Percentiles rank a stretch among this genome's conserved stretches.
Conservation (phyloP, 2,888 invertebrate species). For the Caenorhabditis angaria region DNA sequence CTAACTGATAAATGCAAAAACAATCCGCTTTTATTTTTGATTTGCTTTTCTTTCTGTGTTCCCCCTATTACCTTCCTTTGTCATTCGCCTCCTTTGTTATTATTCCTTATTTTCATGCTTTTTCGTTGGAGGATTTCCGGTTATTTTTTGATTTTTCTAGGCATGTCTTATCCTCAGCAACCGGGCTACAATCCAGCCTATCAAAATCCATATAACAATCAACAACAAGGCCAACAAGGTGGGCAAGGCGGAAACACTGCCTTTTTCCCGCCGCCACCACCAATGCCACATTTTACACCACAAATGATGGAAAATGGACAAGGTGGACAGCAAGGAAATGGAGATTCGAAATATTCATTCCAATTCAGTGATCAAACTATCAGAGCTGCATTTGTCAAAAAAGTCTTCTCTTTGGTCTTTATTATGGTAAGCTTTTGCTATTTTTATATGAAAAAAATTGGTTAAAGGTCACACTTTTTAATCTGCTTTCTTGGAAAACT, state of each 20-base stretch:
- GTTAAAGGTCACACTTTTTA: too few relatives aligned
- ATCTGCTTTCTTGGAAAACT: too few relatives aligned
- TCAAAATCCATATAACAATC: slow-evolving; percentile 42
- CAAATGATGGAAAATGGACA: slow-evolving; percentile 29
- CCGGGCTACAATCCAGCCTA: slow-evolving; percentile 57
- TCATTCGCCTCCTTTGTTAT: neutral
- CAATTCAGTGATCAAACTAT: slow-evolving; percentile 66
- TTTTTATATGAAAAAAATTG: slow-evolving; percentile 10
- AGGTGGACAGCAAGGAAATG: slow-evolving; percentile 16
- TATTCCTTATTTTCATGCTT: too few relatives aligned
- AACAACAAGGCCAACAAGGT: slow-evolving; percentile 20
- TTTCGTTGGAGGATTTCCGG: too few relatives aligned
- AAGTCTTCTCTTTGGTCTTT: slow-evolving; percentile 66
- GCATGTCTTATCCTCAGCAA: slow-evolving; percentile 51
- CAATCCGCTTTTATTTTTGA: neutral
- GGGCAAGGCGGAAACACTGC: neutral
- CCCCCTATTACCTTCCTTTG: neutral
- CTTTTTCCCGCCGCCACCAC: slow-evolving; percentile 35
- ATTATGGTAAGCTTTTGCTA: slow-evolving; percentile 60
- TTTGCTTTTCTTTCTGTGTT: neutral
- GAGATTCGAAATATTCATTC: slow-evolving; percentile 47
- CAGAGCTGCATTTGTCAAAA: slow-evolving; percentile 67
- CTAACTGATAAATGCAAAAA: too few relatives aligned
- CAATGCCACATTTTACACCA: slow-evolving; percentile 41
- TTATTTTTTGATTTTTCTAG: slow-evolving; percentile 6